Evolutionary conservation across 1,140 invertebrate genomes (phyloP), one percentile per base, ranked within the genome.

Genomic region (Aculops lycopersici): DNA sequence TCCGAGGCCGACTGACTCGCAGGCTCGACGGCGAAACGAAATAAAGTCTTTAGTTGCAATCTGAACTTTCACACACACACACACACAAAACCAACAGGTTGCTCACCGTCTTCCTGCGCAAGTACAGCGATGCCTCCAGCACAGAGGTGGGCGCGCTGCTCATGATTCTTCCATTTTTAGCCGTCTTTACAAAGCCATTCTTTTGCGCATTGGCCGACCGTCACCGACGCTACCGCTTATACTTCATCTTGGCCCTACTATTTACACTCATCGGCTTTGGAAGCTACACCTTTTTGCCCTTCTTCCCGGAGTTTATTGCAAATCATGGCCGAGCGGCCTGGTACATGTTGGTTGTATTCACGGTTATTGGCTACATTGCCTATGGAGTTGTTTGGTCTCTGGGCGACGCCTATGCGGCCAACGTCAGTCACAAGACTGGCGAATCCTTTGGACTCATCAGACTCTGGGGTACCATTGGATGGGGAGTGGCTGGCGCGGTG

Each of bases 371-470:
- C 14, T 40, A 46, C 20, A 18, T 39, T 3, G 19, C 42, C 19
- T 35, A 36, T 21, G 45, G 44, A 19, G 16, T 38, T 2, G 45
- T 17, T 3, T 31, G 24, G 24, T 31, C 8, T n/a, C 24, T 31
- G 24, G 24, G 24, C 8, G 24, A 31, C 24, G n/a, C 8, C n/a
- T 31, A 8, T n/a, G 24, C 24, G 24, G 24, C 24, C n/a, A 31
- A 31, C 24, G n/a, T 31, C 24, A 31, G 24, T 31, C 24, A 31
- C 24, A 31, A 31, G 24, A 31, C 24, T 8, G 24, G 24, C 8
- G 24, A 31, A 31, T 36, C 49, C 14, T 84, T 77, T 55, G 78
- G 78, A 0, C 66, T 69, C 43, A 77, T 81, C 51, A 64, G 75
- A 41, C 60, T 81, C 45, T 84, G 71, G 66, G 49, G 49, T 5